These are phyloP conservation scores for Cerceris ruficornis DNA, from an alignment of 2,888 invertebrate genomes.

Conservation along the genomic window DNA sequence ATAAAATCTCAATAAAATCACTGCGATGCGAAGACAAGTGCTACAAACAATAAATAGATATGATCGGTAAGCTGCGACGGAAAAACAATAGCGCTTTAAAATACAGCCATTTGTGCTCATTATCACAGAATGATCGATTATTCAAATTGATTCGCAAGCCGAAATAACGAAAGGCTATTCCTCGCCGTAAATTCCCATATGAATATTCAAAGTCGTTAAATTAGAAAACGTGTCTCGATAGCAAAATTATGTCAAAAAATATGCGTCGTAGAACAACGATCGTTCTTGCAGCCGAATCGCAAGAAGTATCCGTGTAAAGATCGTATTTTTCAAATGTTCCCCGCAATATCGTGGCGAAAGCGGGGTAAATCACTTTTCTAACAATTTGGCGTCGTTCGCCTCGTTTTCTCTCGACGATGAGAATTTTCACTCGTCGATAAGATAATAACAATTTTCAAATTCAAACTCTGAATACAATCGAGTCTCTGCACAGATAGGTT, in stretches of 20 bases:
- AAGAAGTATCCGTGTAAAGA: conserved; percentile 16
- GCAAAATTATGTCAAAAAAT: conserved; percentile 50
- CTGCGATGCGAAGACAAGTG: no score
- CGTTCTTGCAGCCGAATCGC: conserved; percentile 14
- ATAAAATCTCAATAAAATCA: no score
- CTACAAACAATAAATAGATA: no score
- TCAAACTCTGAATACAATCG: conserved; percentile 20
- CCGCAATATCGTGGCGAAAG: conserved; percentile 14
- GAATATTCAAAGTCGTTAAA: conserved; percentile 22
- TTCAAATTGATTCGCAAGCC: conserved; percentile 18
- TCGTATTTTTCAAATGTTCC: conserved; percentile 12
- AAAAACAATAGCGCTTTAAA: not conserved
- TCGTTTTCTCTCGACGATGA: conserved; percentile 23
- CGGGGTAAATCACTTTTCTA: conserved; percentile 8
- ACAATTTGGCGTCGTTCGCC: conserved; percentile 12
- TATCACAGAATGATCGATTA: conserved; percentile 59
- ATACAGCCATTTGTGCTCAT: conserved; percentile 46
- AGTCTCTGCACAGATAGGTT: conserved; percentile 59
- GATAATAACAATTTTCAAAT: conserved; percentile 28
- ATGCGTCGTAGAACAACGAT: conserved; percentile 24
- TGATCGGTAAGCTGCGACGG: not conserved
- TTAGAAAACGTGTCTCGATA: conserved; percentile 35
- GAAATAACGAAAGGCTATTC: conserved; percentile 3
- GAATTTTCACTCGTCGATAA: conserved; percentile 3
- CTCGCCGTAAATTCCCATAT: conserved; percentile 8